Conservation (phyloP, 2,888 invertebrate species). For the Tortricodes alternella region DNA sequence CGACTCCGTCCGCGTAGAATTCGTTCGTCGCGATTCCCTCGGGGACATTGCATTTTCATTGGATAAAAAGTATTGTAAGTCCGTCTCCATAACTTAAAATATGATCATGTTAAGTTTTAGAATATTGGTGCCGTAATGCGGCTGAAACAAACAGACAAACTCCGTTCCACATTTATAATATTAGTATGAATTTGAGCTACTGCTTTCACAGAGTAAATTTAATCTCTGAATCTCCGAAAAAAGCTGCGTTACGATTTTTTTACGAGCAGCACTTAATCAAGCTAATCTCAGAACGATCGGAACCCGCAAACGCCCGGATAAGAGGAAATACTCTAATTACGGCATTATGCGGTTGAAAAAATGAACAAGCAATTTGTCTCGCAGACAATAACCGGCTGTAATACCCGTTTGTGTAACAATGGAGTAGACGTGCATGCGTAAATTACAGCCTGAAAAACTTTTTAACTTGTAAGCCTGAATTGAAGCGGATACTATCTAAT, state of each 20-base stretch:
- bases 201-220: too few relatives aligned
- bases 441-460: neutral
- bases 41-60: too few relatives aligned
- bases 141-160: too few relatives aligned
- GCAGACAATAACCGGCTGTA: neutral
- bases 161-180: too few relatives aligned
- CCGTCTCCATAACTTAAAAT: too few relatives aligned
- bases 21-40: too few relatives aligned
- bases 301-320: constrained; percentile 9
- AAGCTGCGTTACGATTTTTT: neutral
- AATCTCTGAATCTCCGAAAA: too few relatives aligned
- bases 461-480: neutral
- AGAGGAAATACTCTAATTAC: constrained; percentile 14
- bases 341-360: constrained; percentile 2
- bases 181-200: too few relatives aligned
- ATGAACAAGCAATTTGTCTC: constrained; percentile 12
- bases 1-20: too few relatives aligned
- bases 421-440: neutral
- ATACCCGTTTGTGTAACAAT: neutral
- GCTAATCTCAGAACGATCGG: constrained; percentile 8
- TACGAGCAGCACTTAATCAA: constrained; percentile 11
- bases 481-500: neutral
- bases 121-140: too few relatives aligned
- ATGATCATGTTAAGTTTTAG: too few relatives aligned
- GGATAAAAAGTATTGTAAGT: too few relatives aligned